Percentiles rank a stretch among this genome's conserved stretches.
Conservation (phyloP, 2,888 invertebrate species). For the Limnephilus lunatus region DNA sequence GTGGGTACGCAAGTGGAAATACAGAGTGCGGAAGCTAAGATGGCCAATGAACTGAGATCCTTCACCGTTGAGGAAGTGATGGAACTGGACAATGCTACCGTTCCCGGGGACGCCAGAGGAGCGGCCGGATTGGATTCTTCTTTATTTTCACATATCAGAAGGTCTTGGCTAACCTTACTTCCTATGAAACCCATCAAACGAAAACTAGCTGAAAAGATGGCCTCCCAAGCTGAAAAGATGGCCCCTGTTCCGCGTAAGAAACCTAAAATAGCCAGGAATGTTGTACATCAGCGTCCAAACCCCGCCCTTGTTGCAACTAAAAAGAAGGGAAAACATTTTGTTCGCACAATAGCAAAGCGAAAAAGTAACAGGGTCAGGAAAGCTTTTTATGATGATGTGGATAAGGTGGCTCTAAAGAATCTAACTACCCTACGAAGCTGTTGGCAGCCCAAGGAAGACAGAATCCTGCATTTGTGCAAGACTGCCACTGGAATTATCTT, state of each 20-base stretch:
- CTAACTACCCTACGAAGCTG: slow-evolving; percentile 80
- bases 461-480: slow-evolving; percentile 81
- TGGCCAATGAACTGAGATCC: slow-evolving; percentile 66
- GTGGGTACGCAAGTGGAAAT: slow-evolving; percentile 68
- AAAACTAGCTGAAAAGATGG: slow-evolving; percentile 41
- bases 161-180: slow-evolving; percentile 76
- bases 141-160: slow-evolving; percentile 81
- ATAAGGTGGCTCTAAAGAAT: slow-evolving; percentile 79
- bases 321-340: slow-evolving; percentile 52
- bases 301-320: background rate
- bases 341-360: slow-evolving; percentile 50
- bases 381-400: slow-evolving; percentile 78
- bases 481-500: slow-evolving; percentile 79
- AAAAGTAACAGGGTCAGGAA: slow-evolving; percentile 2
- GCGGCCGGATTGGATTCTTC: slow-evolving; percentile 86
- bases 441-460: slow-evolving; percentile 85
- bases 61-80: slow-evolving; percentile 74
- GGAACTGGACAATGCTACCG: slow-evolving; percentile 75
- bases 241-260: slow-evolving; percentile 47
- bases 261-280: slow-evolving; percentile 51
- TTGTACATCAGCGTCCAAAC: background rate
- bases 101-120: slow-evolving; percentile 85
- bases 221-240: background rate
- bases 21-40: slow-evolving; percentile 54
- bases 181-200: slow-evolving; percentile 59